Conservation (phyloP, 2,888 invertebrate species). For the Standfussiana lucernea region DNA sequence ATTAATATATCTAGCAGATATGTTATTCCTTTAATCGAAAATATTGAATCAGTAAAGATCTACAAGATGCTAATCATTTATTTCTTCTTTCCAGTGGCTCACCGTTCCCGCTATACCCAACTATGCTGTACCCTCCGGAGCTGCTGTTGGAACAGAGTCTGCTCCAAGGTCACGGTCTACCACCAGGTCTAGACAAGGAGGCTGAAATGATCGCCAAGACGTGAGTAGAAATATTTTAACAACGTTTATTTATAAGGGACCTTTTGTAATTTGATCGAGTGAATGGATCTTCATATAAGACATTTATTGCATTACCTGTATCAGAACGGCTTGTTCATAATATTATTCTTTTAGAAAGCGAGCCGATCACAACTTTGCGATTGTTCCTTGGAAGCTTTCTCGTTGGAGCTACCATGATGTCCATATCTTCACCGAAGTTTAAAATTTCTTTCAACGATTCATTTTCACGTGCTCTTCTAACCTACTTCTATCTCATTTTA, state of each 20-base stretch:
- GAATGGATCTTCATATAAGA: too few species aligned
- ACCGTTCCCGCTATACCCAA: conserved; percentile 88
- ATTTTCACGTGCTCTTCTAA: not conserved
- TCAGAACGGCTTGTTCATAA: too few species aligned
- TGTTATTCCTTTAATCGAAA: not conserved
- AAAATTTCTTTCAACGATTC: not conserved
- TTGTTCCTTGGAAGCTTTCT: not conserved
- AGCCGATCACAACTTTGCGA: not conserved
- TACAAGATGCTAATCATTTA: not conserved
- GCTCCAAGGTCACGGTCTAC: conserved; percentile 90
- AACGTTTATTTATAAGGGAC: not conserved
- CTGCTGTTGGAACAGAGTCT: conserved; percentile 87
- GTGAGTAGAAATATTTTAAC: conserved; percentile 75
- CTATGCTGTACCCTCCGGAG: conserved; percentile 89
- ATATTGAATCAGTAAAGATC: not conserved
- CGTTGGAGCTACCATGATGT: not conserved
- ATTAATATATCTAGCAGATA: not conserved
- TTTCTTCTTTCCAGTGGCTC: conserved; percentile 80
- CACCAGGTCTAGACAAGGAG: conserved; percentile 87
- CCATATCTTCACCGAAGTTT: not conserved
- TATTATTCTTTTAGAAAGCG: not conserved
- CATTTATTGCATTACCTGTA: too few species aligned
- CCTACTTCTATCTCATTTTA: not conserved
- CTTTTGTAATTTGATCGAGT: too few species aligned
- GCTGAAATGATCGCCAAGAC: conserved; percentile 88